A percentile compares a stretch with the other conserved stretches of the same genome.
These are phyloP conservation scores for Holothuria glaberrima DNA, from an alignment of 35 echinoderm and acorn worm species.

Conservation along the genomic window DNA sequence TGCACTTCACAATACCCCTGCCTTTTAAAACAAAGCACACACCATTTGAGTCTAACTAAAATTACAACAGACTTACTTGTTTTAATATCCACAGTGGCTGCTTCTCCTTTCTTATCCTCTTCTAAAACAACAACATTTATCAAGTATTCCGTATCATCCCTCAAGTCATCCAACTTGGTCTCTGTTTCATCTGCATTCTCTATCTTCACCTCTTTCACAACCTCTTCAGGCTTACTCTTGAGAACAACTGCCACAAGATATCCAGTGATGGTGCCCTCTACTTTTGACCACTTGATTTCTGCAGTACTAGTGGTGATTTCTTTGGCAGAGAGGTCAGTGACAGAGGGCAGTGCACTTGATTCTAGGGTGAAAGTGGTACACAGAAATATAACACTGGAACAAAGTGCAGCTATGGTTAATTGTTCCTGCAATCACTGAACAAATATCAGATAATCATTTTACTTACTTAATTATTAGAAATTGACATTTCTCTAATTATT, in stretches of 20 bases:
- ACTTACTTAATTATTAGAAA: too few relatives aligned
- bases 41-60: too few relatives aligned
- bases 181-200: constrained; percentile 7
- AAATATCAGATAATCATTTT: too few relatives aligned
- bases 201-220: constrained; percentile 14
- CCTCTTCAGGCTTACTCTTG: constrained; percentile 6
- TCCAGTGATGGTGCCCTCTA: background rate
- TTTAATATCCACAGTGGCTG: background rate
- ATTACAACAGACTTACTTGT: constrained; percentile 46
- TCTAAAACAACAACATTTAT: constrained; percentile 22
- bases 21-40: too few relatives aligned
- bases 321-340: background rate
- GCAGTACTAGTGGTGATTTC: background rate
- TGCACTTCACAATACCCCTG: too few relatives aligned
- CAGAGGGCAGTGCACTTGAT: background rate
- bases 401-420: background rate
- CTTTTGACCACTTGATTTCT: constrained; percentile 2
- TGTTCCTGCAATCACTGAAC: too few relatives aligned
- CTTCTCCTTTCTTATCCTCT: constrained; percentile 42
- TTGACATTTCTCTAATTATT: too few relatives aligned
- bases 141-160: constrained; percentile 2
- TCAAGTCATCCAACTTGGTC: constrained; percentile 13
- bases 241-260: background rate
- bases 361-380: background rate
- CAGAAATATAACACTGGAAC: background rate